These are phyloP conservation scores for Saguinus imperator DNA, from an alignment of 2,113 vertebrate species.

Conservation along the genomic window DNA sequence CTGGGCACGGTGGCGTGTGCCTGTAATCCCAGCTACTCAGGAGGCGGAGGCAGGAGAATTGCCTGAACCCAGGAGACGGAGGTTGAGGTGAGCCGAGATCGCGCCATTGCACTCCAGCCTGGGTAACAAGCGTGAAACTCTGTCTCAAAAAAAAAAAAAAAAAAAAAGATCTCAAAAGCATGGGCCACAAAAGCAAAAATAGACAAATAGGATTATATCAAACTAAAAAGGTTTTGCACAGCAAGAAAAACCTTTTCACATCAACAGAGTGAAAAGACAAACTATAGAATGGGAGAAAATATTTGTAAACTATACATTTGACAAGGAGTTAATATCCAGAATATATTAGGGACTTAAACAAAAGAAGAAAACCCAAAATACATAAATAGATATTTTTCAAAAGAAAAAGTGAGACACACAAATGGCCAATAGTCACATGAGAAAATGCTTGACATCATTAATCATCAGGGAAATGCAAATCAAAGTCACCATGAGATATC, in stretches of 20 bases:
- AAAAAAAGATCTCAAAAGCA: neutral
- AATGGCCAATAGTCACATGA: neutral
- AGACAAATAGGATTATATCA: neutral
- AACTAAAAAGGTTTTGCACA: neutral
- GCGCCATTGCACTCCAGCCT: no score
- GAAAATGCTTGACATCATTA: neutral
- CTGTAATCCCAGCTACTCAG: no score
- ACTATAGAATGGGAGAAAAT: neutral
- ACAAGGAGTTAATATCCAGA: neutral
- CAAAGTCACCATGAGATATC: neutral
- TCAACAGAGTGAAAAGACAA: neutral
- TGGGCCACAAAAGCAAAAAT: neutral
- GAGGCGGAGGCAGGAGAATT: no score
- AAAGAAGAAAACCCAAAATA: neutral
- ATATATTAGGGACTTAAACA: neutral
- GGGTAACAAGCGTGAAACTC: no score
- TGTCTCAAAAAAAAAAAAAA: neutral
- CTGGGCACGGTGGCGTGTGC: no score
- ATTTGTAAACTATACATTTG: neutral
- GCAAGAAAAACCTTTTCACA: neutral
- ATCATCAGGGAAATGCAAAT: neutral
- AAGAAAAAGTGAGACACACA: neutral
- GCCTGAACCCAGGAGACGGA: no score
- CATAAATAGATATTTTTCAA: neutral
- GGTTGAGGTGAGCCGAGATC: no score